Evolutionary conservation across 2,113 vertebrate species (phyloP), one percentile per base, ranked within the genome.

Genomic region (Collichthys lucidus): DNA sequence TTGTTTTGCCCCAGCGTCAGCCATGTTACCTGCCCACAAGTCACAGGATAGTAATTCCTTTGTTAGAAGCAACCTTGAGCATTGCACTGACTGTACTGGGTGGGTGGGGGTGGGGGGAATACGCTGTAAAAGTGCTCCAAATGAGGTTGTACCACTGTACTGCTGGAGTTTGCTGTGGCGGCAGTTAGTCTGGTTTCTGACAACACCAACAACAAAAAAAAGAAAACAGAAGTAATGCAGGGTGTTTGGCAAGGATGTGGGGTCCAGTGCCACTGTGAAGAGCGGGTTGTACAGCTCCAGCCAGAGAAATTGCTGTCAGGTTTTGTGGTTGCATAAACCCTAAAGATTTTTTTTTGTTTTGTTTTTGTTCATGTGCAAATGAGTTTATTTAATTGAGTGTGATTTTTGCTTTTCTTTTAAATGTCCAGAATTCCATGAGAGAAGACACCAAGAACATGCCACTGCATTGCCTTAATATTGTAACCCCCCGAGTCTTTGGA

Each of bases 401-500:
- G 46, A 83, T 79, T 19, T 80, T 77, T 46, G 3, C 40, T 85
- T 85, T 79, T 66, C 11, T 77, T 83, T 85, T 72, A 52, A 74
- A 82, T 84, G 82, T 93, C 90, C 69, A 85, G 87, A 91, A 83
- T 83, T 79, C 47, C 72, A 72, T 77, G 74, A 85, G 81, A 61
- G 60, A 83, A 83, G 86, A 83, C 85, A 93, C 63, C 82, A 86
- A 89, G 84, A 91, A 89, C 82, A 84, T 91, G 93, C 92, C 92
- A 91, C 92, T 95, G 93, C 94, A 93, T 94, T 95, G 95, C 95
- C 95, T 95, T 96, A 95, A 95, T 91, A 87, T 88, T 88, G 80
- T 88, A 88, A 81, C 68, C 86, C 87, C 83, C 76, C 52, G 11
- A 86, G 63, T 88, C 83, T 71, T 74, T 88, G 74, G 70, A 55